phyloP scores from a whole-genome alignment of 2,888 invertebrate species.

The Chaetogeoica ovagalla region DNA sequence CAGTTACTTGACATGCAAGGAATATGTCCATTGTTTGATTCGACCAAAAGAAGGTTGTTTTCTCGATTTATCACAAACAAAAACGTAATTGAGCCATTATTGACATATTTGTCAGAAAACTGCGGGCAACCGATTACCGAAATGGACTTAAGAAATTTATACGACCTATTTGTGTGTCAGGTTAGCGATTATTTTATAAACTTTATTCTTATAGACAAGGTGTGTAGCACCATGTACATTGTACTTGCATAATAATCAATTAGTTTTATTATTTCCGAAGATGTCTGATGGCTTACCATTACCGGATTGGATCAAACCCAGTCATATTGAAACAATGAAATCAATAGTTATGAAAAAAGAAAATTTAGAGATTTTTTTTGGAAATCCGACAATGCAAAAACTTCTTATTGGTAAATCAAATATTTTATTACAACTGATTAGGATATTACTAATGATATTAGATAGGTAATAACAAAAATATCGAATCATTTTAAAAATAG shows the following conservation, averaged over 20 bases:
- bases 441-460: no score
- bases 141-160: background rate
- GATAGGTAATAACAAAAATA: background rate
- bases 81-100: conserved; percentile 4
- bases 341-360: background rate
- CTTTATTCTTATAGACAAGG: background rate
- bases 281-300: conserved; percentile 10
- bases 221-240: background rate
- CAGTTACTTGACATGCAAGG: background rate
- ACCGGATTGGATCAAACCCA: conserved; percentile 38
- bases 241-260: background rate
- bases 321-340: conserved; percentile 11
- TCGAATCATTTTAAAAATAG: background rate
- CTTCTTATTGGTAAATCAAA: conserved; percentile 1
- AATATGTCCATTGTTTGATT: conserved; percentile 10
- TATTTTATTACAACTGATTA: background rate
- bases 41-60: background rate
- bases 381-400: conserved; percentile 12
- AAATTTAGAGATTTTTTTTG: background rate
- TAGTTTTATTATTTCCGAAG: background rate
- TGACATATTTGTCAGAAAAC: conserved; percentile 29
- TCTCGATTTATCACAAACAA: background rate
- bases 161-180: conserved; percentile 26
- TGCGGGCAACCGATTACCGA: background rate
- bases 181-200: background rate